Conservation (phyloP, 2,797 vertebrate species). For the Sebastes reedi region DNA sequence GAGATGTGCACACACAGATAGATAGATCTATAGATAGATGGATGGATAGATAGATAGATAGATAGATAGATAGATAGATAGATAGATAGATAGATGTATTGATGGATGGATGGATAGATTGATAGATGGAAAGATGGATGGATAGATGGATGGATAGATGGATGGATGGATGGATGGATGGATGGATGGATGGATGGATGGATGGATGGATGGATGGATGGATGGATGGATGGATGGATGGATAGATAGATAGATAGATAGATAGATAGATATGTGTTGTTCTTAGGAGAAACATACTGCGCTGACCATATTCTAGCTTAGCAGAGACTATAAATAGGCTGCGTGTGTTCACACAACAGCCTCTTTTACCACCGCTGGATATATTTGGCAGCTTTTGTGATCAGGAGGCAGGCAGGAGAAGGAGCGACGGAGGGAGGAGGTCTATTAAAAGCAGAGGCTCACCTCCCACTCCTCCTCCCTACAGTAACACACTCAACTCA, state of each 20-base stretch:
- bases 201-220: fast-evolving
- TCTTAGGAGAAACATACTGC: slow-evolving; percentile 16
- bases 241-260: no score
- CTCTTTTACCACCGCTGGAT: slow-evolving; percentile 78
- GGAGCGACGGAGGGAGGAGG: slow-evolving; percentile 67
- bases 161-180: fast-evolving
- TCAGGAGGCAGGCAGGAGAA: slow-evolving; percentile 72
- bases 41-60: no score
- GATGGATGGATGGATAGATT: no score
- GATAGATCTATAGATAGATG: no score
- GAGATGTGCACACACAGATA: no score
- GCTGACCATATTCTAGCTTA: slow-evolving; percentile 30
- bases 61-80: no score
- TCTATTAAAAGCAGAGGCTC: slow-evolving; percentile 79
- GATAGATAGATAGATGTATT: no score
- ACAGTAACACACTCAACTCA: slow-evolving; percentile 56
- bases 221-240: fast-evolving
- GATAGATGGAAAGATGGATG: no score
- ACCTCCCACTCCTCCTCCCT: slow-evolving; percentile 76
- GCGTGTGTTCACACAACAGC: slow-evolving; percentile 64
- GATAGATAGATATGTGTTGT: background rate
- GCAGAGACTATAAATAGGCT: slow-evolving; percentile 68
- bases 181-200: fast-evolving
- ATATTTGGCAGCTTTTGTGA: slow-evolving; percentile 81
- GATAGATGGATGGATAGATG: fast-evolving